Evolutionary conservation across 2,113 vertebrate species (phyloP), one percentile per base, ranked within the genome.

Genomic region (Chaetura pelagica): DNA sequence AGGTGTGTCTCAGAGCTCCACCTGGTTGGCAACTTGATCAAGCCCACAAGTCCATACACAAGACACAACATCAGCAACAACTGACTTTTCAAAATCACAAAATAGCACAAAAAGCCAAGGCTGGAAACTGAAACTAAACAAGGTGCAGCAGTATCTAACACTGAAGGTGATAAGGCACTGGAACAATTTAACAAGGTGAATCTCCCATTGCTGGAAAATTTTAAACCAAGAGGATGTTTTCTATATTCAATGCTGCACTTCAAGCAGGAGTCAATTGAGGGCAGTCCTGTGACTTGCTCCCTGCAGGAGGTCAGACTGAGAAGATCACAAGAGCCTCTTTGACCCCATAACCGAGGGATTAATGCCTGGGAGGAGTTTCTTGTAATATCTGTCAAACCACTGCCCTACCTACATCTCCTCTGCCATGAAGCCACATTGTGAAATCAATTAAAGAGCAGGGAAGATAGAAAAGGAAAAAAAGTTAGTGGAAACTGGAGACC

Each of bases 271-370:
- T 89, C 87, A 94, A 58, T n/a, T 87, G 77, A 94, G 91, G 89
- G 91, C 87, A 93, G 49, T 54, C 66, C 89, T 79, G 58, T 58
- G 76, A 61, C 73, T 75, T 72, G 72, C 61, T 92, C 73, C 57
- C 68, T 40, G 52, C 77, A 87, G 42, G 61, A 90, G 35, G 62
- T 87, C 77, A 85, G 77, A 54, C 27, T 35, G 48, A 87, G 71
- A 85, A 80, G 84, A 95, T 96, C 87, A 94, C 40, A 93, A 57
- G 54, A 84, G 77, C 46, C 42, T 58, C n/a, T 85, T 58, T 87
- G 81, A 96, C 78, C 76, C 61, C 52, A 48, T 72, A 96, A 95
- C 89, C 87, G 74, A 72, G 35, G 91, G 92, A 82, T 91, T 94
- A 94, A 91, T 66, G 66, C 78, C 49, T 95, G 44, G 74, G 71